A percentile compares a stretch with the other conserved stretches of the same genome.
Conservation (phyloP, 2,888 invertebrate genomes). For the Chorisops tibialis region DNA sequence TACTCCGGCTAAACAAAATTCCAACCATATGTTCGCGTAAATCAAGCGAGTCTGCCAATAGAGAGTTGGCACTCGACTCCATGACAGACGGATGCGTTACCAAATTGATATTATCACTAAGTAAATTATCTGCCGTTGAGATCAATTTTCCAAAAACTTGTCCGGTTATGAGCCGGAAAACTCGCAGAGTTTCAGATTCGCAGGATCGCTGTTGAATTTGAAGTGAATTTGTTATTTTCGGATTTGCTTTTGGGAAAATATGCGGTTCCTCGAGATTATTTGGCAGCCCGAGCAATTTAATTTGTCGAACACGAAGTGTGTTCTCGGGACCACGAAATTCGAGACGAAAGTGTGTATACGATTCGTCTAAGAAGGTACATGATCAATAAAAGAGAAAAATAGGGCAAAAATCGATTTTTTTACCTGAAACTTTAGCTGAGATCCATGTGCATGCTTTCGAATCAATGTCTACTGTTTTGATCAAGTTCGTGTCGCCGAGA, state of each 20-base stretch:
- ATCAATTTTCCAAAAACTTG: constrained; percentile 90
- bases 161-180: constrained; percentile 86
- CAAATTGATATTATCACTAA: constrained; percentile 41
- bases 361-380: constrained; percentile 45
- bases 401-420: constrained; percentile 37
- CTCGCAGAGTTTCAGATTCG: constrained; percentile 86
- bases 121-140: constrained; percentile 56
- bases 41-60: constrained; percentile 60
- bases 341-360: constrained; percentile 66
- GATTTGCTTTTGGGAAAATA: constrained; percentile 40
- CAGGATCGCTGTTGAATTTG: constrained; percentile 80
- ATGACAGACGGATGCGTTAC: constrained; percentile 41
- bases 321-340: constrained; percentile 91
- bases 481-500: constrained; percentile 74
- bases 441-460: constrained; percentile 86
- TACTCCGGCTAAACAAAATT: constrained; percentile 89
- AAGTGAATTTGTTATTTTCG: constrained; percentile 46
- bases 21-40: constrained; percentile 95
- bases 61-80: constrained; percentile 44
- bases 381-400: constrained; percentile 2
- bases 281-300: constrained; percentile 64
- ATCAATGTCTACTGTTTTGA: constrained; percentile 83
- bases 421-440: constrained; percentile 75
- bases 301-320: constrained; percentile 83
- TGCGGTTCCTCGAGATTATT: constrained; percentile 37